A percentile compares a stretch with the other conserved stretches of the same genome.
These are phyloP conservation scores for Steromphala cineraria DNA, from an alignment of 2,888 invertebrate genomes.

Conservation along the genomic window DNA sequence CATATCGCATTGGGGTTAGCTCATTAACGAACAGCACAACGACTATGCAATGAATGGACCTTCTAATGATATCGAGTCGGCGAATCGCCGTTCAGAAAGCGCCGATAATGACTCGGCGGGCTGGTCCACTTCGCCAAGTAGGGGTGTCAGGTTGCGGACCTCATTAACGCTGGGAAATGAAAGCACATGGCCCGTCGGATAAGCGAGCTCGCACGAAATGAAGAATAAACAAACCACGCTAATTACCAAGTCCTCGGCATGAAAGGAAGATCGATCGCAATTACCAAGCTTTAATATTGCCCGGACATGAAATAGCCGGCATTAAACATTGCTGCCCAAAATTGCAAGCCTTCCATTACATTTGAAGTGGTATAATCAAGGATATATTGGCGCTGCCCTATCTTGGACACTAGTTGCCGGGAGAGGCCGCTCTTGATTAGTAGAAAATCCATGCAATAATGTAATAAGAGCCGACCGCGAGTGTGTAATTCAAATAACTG, in stretches of 20 bases:
- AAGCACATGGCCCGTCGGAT: constrained; percentile 22
- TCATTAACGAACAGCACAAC: constrained; percentile 17
- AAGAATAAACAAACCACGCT: constrained; percentile 26
- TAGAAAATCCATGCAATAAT: constrained; percentile 27
- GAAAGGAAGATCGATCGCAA: constrained; percentile 23
- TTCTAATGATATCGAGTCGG: constrained; percentile 18
- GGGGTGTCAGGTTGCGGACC: not conserved
- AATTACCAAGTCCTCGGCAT: constrained; percentile 20
- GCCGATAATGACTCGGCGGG: constrained; percentile 19
- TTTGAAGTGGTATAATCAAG: constrained; percentile 22
- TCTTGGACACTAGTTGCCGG: constrained; percentile 19
- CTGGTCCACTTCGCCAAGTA: constrained; percentile 4
- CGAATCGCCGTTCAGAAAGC: constrained; percentile 13
- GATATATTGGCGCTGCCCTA: constrained; percentile 15
- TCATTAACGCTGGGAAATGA: constrained; percentile 24
- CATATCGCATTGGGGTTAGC: constrained; percentile 23
- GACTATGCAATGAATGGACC: constrained; percentile 20
- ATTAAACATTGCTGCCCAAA: constrained; percentile 24
- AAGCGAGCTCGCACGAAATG: constrained; percentile 23
- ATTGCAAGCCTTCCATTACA: constrained; percentile 25
- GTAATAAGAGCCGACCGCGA: constrained; percentile 22
- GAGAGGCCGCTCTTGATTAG: constrained; percentile 21
- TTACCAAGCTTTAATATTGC: constrained; percentile 19
- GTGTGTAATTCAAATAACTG: constrained; percentile 28
- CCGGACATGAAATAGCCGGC: constrained; percentile 24